Conservation (phyloP, 2,888 invertebrate species). For the Drosophila pullipes region DNA sequence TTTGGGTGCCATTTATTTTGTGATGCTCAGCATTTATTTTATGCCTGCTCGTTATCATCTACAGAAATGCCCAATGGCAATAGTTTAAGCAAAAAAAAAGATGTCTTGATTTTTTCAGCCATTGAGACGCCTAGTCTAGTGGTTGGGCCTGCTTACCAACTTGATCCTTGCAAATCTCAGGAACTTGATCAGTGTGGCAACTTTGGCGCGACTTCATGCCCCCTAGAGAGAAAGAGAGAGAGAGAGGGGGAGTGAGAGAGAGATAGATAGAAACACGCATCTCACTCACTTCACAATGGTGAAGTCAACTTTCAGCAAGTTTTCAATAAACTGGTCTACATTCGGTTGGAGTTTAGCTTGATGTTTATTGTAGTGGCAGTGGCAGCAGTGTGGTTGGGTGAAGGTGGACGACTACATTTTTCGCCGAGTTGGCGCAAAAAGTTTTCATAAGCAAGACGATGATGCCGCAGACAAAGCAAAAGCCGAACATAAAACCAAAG, state of each 20-base stretch:
- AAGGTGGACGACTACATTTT: constrained; percentile 7
- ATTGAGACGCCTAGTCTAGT: constrained; percentile 10
- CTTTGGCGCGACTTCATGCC: constrained; percentile 14
- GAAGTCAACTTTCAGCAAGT: constrained; percentile 54
- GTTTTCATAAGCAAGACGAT: constrained; percentile 36
- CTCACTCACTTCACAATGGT: not conserved
- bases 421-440: constrained; percentile 41
- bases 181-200: constrained; percentile 49
- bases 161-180: constrained; percentile 39
- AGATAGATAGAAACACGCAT: constrained; percentile 1
- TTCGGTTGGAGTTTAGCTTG: constrained; percentile 21
- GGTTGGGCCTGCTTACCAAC: constrained; percentile 12
- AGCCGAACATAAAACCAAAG: constrained; percentile 22
- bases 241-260: not conserved
- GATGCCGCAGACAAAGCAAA: constrained; percentile 42
- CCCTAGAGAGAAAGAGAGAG: not conserved
- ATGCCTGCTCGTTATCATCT: constrained; percentile 1
- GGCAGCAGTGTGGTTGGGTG: not conserved
- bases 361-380: not conserved
- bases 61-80: not conserved
- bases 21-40: not conserved
- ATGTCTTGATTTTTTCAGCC: not conserved
- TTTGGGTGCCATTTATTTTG: not conserved
- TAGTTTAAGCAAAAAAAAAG: not conserved
- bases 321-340: constrained; percentile 51